phyloP scores from a whole-genome alignment of 2,113 vertebrate genomes.

The Rousettus leschenaultii region DNA sequence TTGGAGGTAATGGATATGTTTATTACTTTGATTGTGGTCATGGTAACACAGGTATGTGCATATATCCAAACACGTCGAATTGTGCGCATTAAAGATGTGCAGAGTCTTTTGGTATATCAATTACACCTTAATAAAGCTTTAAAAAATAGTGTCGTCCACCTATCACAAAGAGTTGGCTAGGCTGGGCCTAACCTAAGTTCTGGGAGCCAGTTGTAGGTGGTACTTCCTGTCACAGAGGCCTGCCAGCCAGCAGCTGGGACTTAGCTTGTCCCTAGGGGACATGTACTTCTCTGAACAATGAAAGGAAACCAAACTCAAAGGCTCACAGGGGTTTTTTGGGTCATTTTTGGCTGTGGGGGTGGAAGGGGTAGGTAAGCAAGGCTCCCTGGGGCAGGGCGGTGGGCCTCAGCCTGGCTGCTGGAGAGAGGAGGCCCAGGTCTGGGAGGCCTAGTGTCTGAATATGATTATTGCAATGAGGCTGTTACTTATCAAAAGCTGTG shows the following conservation, averaged over 20 bases:
- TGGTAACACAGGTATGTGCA: not conserved
- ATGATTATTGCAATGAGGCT: rapidly evolving
- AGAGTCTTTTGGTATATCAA: not conserved
- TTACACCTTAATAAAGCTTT: not conserved
- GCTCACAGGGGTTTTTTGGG: not conserved
- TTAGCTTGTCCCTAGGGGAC: slow-evolving; percentile 35
- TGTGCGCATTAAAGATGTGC: not conserved
- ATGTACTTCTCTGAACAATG: slow-evolving; percentile 57
- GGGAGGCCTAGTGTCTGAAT: not conserved
- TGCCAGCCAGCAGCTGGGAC: not conserved
- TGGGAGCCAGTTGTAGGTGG: not conserved
- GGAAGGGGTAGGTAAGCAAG: not conserved
- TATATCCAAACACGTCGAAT: not conserved
- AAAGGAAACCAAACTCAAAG: slow-evolving; percentile 46
- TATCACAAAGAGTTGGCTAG: not conserved
- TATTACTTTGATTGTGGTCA: not conserved
- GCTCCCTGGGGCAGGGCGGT: not conserved
- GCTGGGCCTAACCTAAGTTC: not conserved
- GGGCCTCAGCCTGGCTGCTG: not conserved
- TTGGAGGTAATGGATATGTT: not conserved
- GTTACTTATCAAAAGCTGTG: not conserved
- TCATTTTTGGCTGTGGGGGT: not conserved
- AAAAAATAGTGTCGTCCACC: not conserved
- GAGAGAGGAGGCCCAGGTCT: not conserved
- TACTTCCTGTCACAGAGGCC: slow-evolving; percentile 37